These are phyloP conservation scores for Staurois parvus DNA, from an alignment of 2,797 vertebrate genomes.

Conservation along the genomic window DNA sequence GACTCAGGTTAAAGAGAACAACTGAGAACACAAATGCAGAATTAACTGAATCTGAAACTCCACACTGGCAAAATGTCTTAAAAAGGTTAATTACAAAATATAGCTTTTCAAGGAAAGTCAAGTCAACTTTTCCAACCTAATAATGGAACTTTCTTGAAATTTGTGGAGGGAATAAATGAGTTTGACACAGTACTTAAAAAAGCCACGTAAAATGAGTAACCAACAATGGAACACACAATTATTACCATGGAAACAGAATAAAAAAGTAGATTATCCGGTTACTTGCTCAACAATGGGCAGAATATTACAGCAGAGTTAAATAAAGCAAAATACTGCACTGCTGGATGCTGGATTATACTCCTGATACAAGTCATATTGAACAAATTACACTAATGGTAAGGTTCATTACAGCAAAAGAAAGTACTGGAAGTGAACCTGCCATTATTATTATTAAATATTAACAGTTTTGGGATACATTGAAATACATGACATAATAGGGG, in stretches of 20 bases:
- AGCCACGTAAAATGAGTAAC: not conserved
- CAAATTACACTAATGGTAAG: not conserved
- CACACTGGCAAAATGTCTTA: not conserved
- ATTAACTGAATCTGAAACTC: not conserved
- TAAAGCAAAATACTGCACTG: not conserved
- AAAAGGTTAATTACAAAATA: not conserved
- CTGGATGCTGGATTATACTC: not conserved
- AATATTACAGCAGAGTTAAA: not conserved
- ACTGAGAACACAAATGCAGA: not conserved
- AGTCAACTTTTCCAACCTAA: not conserved
- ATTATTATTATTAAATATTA: constrained; percentile 7
- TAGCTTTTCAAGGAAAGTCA: not conserved
- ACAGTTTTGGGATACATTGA: constrained; percentile 22
- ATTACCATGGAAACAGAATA: not conserved
- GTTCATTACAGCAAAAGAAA: not conserved
- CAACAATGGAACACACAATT: not conserved
- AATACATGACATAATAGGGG: constrained; percentile 8
- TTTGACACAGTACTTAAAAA: not conserved
- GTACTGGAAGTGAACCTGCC: not conserved
- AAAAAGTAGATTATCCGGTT: not conserved
- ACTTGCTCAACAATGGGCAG: not conserved
- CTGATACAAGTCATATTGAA: not conserved
- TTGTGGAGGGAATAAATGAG: not conserved
- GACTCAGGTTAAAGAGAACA: not conserved
- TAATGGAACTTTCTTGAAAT: not conserved